Evolutionary conservation across 2,797 vertebrate species (phyloP).

Genomic region (Tokudaia tokunoshimensis): DNA sequence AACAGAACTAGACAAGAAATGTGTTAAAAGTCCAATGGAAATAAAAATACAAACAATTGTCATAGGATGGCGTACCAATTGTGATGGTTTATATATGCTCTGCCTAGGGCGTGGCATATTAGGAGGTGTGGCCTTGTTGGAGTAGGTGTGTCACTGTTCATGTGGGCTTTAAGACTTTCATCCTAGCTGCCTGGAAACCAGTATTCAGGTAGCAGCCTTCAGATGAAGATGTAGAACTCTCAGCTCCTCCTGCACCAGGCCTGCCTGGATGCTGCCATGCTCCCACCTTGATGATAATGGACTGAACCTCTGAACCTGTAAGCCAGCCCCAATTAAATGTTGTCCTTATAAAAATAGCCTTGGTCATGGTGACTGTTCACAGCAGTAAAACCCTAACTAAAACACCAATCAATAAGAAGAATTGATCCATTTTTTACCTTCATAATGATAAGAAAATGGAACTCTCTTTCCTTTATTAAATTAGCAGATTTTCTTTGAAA

Average conservation of each 20-base stretch:
- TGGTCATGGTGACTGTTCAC: not conserved
- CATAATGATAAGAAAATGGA: not conserved
- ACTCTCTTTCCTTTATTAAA: not conserved
- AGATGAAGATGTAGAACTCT: not conserved
- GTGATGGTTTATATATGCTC: not conserved
- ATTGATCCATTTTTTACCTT: not conserved
- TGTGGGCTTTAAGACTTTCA: not conserved
- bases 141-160: no score
- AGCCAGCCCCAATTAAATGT: not conserved
- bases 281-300: not conserved
- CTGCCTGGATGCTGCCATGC: not conserved
- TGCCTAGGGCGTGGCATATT: not conserved
- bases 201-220: not conserved
- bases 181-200: not conserved
- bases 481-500: slow-evolving; percentile 2
- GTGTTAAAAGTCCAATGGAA: not conserved
- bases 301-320: not conserved
- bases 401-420: not conserved
- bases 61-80: not conserved
- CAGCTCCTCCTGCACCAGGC: not conserved
- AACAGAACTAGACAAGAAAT: not conserved
- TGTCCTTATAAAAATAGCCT: not conserved
- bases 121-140: not conserved
- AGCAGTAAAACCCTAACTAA: not conserved
- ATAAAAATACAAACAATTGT: slow-evolving; percentile 14